Conservation (phyloP, 1,140 invertebrate genomes). For the Mactra quadrangularis region DNA sequence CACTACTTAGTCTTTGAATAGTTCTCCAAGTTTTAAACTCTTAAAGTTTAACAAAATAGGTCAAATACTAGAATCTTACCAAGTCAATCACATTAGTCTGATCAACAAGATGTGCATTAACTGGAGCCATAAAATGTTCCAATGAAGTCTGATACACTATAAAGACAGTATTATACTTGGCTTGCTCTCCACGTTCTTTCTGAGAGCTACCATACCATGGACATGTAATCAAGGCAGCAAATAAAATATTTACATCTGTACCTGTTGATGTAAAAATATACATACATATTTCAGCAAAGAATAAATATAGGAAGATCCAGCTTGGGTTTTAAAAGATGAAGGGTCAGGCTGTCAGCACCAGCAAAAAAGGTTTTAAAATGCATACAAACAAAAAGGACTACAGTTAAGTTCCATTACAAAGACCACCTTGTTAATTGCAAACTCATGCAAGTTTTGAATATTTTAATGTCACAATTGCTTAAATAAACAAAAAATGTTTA, state of each 20-base stretch:
- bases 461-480: no score
- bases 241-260: slow-evolving; percentile 59
- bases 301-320: background rate
- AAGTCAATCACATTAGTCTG: slow-evolving; percentile 53
- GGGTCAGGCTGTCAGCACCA: background rate
- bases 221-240: slow-evolving; percentile 66
- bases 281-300: no score
- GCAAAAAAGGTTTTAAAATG: background rate
- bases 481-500: no score
- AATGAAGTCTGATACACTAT: slow-evolving; percentile 62
- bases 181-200: slow-evolving; percentile 73
- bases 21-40: no score
- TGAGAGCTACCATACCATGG: slow-evolving; percentile 72
- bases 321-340: background rate
- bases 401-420: background rate
- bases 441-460: background rate
- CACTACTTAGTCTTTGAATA: no score
- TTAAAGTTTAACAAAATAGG: no score
- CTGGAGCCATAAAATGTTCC: slow-evolving; percentile 17
- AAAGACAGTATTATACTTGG: slow-evolving; percentile 70
- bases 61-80: no score
- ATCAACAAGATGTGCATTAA: slow-evolving; percentile 30
- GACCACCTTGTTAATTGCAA: background rate
- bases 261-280: slow-evolving; percentile 7
- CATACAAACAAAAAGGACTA: background rate